Evolutionary conservation across 2,797 vertebrate genomes (phyloP).

Genomic region (Rhinella marina): DNA sequence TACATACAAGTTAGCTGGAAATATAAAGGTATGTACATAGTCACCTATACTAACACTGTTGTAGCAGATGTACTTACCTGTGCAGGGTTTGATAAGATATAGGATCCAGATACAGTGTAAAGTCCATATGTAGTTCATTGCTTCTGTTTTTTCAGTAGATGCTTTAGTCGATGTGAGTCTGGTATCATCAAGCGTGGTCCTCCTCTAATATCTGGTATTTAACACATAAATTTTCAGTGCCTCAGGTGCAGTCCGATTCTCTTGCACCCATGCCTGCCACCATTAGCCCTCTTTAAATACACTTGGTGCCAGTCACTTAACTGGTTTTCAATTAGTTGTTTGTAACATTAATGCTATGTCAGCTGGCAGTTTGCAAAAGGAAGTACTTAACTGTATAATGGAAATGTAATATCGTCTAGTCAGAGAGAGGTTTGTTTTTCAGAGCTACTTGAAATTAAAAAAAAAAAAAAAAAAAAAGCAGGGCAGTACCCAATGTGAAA

Average conservation of each 20-base stretch:
- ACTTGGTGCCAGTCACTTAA: neutral
- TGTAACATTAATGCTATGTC: neutral
- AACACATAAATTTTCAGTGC: too few species aligned
- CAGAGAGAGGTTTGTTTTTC: too few species aligned
- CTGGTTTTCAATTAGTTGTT: conserved; percentile 9
- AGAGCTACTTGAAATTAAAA: too few species aligned
- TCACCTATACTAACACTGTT: neutral
- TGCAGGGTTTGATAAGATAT: conserved; percentile 10
- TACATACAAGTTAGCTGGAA: neutral
- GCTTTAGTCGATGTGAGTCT: neutral
- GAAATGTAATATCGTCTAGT: neutral
- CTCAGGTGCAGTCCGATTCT: neutral
- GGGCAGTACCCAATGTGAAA: too few species aligned
- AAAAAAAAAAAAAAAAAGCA: too few species aligned
- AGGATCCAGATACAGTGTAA: neutral
- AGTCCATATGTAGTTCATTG: neutral
- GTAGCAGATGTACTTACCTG: conserved; percentile 6
- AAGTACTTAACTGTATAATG: neutral
- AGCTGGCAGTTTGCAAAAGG: neutral
- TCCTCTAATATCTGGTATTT: neutral
- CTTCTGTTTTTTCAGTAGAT: neutral
- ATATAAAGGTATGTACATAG: neutral
- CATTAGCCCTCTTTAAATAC: neutral
- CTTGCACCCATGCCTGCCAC: neutral
- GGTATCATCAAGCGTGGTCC: neutral